A percentile compares a stretch with the other conserved stretches of the same genome.
These are phyloP conservation scores for Cephonodes hylas DNA, from an alignment of 2,888 invertebrate species.

Conservation along the genomic window DNA sequence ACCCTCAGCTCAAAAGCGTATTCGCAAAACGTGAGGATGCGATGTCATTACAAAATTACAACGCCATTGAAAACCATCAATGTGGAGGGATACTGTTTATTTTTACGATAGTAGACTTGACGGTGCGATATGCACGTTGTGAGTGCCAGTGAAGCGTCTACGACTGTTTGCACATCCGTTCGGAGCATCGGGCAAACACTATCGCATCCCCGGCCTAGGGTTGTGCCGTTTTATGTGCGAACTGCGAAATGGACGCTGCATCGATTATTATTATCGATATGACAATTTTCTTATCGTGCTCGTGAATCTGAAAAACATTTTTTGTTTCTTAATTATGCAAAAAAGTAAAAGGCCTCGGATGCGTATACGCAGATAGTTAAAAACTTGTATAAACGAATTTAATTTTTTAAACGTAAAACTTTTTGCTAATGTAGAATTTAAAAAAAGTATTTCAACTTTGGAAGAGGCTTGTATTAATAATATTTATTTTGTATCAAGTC, in stretches of 20 bases:
- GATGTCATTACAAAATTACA: neutral
- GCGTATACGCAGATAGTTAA: no score
- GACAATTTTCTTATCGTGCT: neutral
- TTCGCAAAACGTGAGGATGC: no score
- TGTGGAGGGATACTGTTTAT: slow-evolving; percentile 49
- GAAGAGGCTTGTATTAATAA: no score
- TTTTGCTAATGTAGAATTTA: no score
- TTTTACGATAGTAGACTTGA: slow-evolving; percentile 51
- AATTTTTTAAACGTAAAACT: no score
- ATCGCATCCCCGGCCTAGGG: slow-evolving; percentile 7
- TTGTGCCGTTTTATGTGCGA: neutral
- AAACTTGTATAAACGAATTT: no score
- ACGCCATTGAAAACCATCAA: neutral
- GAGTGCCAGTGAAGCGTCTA: slow-evolving; percentile 25
- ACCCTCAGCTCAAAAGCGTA: no score
- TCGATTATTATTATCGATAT: neutral
- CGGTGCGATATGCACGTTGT: slow-evolving; percentile 29
- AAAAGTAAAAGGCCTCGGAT: no score
- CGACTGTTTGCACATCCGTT: slow-evolving; percentile 19
- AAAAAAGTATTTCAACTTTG: no score
- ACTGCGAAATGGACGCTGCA: neutral
- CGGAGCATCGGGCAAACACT: slow-evolving; percentile 27
- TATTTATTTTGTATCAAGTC: no score
- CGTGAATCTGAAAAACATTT: no score
- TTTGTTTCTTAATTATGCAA: no score